Conservation (phyloP, 2,797 vertebrate genomes). For the Babyrousa celebensis region DNA sequence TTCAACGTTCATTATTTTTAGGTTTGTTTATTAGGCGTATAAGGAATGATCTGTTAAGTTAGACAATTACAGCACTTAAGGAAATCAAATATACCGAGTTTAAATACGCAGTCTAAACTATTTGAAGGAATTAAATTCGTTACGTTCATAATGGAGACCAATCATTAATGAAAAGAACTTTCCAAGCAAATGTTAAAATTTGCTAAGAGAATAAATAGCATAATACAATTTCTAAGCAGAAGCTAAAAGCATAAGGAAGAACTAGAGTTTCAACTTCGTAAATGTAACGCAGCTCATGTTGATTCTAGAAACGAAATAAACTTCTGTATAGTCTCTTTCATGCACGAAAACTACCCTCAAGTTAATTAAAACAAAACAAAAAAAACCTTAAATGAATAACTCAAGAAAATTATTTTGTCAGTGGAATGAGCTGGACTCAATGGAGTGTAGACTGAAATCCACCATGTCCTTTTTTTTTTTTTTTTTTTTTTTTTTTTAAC, state of each 20-base stretch:
- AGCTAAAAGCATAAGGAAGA: constrained; percentile 31
- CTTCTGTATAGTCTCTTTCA: background rate
- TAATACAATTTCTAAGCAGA: constrained; percentile 6
- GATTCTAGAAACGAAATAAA: constrained; percentile 64
- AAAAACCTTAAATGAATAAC: constrained; percentile 29
- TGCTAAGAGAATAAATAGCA: constrained; percentile 18
- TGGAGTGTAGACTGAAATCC: background rate
- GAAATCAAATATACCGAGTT: constrained; percentile 46
- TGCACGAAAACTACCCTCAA: background rate
- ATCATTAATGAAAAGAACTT: constrained; percentile 33
- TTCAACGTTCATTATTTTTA: constrained; percentile 30
- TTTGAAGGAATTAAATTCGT: constrained; percentile 7
- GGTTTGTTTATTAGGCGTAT: constrained; percentile 54
- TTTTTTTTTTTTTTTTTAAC: background rate
- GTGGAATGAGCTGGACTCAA: background rate
- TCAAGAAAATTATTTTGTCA: background rate
- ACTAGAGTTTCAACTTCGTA: background rate
- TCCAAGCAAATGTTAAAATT: constrained; percentile 28
- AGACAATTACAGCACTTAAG: background rate
- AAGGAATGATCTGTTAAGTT: constrained; percentile 8
- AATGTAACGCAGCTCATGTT: constrained; percentile 26
- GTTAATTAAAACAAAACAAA: background rate
- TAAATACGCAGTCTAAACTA: constrained; percentile 44
- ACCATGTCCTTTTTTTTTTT: background rate
- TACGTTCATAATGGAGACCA: constrained; percentile 35